These are phyloP conservation scores for Octodon degus DNA, from an alignment of 2,113 vertebrate species.

Conservation along the genomic window DNA sequence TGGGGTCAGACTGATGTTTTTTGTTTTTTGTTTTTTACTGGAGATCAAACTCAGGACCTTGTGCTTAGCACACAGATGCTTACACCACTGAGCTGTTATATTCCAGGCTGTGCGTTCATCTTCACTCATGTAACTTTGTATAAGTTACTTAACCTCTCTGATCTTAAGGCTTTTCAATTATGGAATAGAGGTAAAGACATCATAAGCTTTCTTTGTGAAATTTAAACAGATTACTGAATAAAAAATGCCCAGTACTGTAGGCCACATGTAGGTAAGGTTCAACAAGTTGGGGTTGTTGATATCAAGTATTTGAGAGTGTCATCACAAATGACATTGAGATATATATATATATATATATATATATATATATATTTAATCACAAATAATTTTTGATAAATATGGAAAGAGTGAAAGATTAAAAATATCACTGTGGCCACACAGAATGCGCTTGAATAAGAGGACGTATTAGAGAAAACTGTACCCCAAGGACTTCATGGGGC, in stretches of 20 bases:
- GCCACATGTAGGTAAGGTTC: not conserved
- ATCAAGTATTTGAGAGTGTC: not conserved
- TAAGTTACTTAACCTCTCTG: conserved; percentile 16
- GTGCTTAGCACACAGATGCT: no score
- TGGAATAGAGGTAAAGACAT: not conserved
- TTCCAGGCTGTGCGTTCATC: not conserved
- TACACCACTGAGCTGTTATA: no score
- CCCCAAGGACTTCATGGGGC: not conserved
- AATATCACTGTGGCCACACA: not conserved
- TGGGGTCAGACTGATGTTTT: not conserved
- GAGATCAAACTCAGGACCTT: no score
- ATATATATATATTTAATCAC: not conserved
- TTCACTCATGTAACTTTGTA: not conserved
- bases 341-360: no score
- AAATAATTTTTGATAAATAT: conserved; percentile 15
- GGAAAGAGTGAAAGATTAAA: not conserved
- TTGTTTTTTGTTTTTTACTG: no score
- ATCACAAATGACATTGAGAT: not conserved
- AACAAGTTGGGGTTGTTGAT: not conserved
- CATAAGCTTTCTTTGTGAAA: not conserved
- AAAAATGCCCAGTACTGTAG: not conserved
- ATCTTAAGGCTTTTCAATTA: not conserved
- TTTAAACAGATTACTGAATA: not conserved
- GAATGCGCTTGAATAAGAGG: not conserved
- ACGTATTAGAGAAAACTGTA: not conserved